Evolutionary conservation across 2,797 vertebrate genomes (phyloP).

Genomic region (Notolabrus celidotus): DNA sequence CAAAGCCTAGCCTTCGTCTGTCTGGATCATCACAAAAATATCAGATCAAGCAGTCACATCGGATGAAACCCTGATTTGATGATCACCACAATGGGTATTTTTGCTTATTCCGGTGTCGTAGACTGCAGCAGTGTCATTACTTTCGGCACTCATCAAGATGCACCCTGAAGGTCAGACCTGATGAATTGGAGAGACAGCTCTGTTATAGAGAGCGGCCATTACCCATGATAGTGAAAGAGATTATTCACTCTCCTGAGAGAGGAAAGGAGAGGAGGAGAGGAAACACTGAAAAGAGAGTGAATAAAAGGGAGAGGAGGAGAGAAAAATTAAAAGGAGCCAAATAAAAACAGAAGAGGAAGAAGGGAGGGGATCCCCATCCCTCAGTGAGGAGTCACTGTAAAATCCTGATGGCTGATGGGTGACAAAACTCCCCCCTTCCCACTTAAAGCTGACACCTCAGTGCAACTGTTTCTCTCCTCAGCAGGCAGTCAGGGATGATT

Average conservation of each 20-base stretch:
- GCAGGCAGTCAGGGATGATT: conserved; percentile 79
- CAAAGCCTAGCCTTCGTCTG: conserved; percentile 46
- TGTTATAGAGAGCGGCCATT: conserved; percentile 77
- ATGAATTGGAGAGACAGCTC: conserved; percentile 79
- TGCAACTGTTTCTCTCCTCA: conserved; percentile 75
- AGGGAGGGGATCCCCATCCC: conserved; percentile 43
- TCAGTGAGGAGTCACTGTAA: conserved; percentile 64
- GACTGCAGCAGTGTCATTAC: conserved; percentile 73
- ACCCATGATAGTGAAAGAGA: conserved; percentile 78
- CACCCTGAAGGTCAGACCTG: conserved; percentile 86
- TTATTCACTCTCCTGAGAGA: conserved; percentile 71
- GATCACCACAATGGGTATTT: conserved; percentile 43
- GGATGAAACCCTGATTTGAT: conserved; percentile 67
- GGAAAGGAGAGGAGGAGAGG: conserved; percentile 23
- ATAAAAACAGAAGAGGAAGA: conserved; percentile 38
- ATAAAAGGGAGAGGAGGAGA: conserved; percentile 33
- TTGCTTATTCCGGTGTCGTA: conserved; percentile 31
- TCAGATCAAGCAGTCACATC: conserved; percentile 60
- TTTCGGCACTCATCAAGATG: conserved; percentile 75
- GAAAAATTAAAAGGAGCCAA: conserved; percentile 50
- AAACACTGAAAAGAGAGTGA: conserved; percentile 20
- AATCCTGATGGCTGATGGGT: conserved; percentile 79
- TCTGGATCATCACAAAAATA: conserved; percentile 47
- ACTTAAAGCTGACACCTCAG: conserved; percentile 82
- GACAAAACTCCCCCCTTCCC: conserved; percentile 79